phyloP scores from a whole-genome alignment of 2,888 invertebrate genomes.

The Aromia moschata region DNA sequence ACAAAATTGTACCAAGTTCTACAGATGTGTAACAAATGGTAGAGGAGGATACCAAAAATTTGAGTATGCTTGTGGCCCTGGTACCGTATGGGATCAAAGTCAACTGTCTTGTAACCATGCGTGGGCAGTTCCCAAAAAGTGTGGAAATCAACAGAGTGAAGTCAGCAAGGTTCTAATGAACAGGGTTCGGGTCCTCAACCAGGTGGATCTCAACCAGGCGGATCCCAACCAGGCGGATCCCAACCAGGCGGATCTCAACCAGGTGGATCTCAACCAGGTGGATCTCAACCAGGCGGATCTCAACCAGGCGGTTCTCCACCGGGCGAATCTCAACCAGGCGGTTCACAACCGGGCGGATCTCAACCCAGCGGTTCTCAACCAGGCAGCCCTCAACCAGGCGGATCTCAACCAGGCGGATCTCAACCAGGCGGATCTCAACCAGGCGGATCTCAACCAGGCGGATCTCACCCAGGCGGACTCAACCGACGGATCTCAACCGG shows the following conservation, averaged over 20 bases:
- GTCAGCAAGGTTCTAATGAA: no score
- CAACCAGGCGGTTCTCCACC: constrained; percentile 16
- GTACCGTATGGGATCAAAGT: constrained; percentile 79
- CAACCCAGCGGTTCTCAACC: constrained; percentile 7
- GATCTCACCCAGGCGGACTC: constrained; percentile 19
- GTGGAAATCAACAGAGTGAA: constrained; percentile 31
- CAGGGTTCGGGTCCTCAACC: constrained; percentile 5
- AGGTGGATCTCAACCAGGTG: constrained; percentile 54
- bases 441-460: constrained; percentile 18
- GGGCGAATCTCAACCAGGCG: constrained; percentile 12
- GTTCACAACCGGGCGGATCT: constrained; percentile 21
- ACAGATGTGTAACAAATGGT: constrained; percentile 75
- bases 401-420: constrained; percentile 44
- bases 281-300: constrained; percentile 51
- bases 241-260: constrained; percentile 19
- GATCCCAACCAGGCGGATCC: constrained; percentile 29
- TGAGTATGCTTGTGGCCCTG: constrained; percentile 77
- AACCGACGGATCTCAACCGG: no score
- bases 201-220: constrained; percentile 27
- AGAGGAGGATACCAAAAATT: constrained; percentile 70
- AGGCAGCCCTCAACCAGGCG: constrained; percentile 54
- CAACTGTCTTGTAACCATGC: constrained; percentile 77
- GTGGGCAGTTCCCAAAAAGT: constrained; percentile 64
- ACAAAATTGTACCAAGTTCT: constrained; percentile 77
- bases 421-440: constrained; percentile 20